phyloP scores from a whole-genome alignment of 2,113 vertebrate genomes.

The human region DNA sequence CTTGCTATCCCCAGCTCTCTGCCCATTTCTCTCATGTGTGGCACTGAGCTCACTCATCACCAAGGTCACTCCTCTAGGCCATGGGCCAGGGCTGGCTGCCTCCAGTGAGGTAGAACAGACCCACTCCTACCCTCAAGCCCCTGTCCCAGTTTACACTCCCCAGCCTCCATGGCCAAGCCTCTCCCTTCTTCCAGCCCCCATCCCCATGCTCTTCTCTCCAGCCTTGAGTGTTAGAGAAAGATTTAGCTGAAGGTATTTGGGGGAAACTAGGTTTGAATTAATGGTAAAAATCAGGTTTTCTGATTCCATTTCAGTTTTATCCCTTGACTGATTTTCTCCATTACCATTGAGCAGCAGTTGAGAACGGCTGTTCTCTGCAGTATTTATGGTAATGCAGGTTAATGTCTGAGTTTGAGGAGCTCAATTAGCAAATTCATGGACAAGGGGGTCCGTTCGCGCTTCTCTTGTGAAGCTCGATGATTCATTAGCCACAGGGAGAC shows the following conservation, averaged over 20 bases:
- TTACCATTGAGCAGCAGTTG: background rate
- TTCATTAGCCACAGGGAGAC: constrained; percentile 69
- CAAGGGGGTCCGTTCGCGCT: constrained; percentile 57
- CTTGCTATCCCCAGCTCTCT: background rate
- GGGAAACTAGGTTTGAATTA: constrained; percentile 59
- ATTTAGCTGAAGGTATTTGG: constrained; percentile 41
- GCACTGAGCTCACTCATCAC: background rate
- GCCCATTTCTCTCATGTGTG: background rate
- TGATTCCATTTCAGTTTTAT: constrained; percentile 68
- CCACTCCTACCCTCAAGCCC: no score
- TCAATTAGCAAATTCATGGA: constrained; percentile 77
- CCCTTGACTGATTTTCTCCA: constrained; percentile 64
- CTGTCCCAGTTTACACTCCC: accelerated
- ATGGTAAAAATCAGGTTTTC: constrained; percentile 72
- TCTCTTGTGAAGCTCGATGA: constrained; percentile 49
- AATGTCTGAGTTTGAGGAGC: constrained; percentile 74
- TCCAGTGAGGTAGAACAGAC: accelerated
- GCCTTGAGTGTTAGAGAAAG: background rate
- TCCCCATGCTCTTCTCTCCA: background rate
- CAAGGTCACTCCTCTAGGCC: background rate
- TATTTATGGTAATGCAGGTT: constrained; percentile 76
- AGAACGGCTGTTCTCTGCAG: constrained; percentile 10
- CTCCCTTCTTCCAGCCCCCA: background rate
- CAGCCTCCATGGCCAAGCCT: background rate
- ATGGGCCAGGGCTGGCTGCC: background rate